Conservation (phyloP, 2,888 invertebrate genomes). For the Trilocha varians region DNA sequence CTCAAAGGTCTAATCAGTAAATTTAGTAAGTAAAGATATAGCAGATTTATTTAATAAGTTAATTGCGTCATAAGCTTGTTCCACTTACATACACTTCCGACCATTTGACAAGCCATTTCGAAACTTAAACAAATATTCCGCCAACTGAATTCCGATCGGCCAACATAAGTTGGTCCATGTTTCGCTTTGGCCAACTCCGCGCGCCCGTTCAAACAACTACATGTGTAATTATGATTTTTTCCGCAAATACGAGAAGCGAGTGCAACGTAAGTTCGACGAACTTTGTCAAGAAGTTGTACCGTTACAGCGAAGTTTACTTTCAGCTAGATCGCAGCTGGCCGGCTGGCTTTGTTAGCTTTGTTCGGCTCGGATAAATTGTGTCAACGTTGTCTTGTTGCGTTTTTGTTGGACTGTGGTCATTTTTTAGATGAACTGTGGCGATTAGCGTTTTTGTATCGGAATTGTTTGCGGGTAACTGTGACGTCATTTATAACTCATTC, state of each 20-base stretch:
- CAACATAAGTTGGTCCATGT: not conserved
- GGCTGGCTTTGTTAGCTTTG: constrained; percentile 4
- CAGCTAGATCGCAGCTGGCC: constrained; percentile 26
- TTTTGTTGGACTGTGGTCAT: not conserved
- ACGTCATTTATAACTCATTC: too few relatives aligned
- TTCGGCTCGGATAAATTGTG: constrained; percentile 1
- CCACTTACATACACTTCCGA: not conserved
- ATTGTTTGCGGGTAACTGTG: too few relatives aligned
- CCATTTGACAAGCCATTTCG: not conserved
- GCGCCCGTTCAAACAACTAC: not conserved
- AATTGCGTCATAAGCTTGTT: not conserved
- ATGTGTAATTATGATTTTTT: constrained; percentile 33
- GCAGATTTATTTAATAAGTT: not conserved
- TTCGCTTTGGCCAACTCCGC: not conserved
- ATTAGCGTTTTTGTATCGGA: too few relatives aligned
- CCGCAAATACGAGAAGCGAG: constrained; percentile 30
- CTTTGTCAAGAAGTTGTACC: constrained; percentile 31
- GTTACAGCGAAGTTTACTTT: constrained; percentile 46
- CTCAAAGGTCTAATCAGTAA: too few relatives aligned
- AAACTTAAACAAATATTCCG: not conserved
- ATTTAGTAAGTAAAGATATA: too few relatives aligned
- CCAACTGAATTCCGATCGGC: not conserved
- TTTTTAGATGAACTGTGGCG: too few relatives aligned
- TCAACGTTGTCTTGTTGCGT: not conserved
- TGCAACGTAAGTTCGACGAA: constrained; percentile 35